Evolutionary conservation across 1,140 invertebrate genomes (phyloP), one percentile per base, ranked within the genome.

Genomic region (Eurosta solidaginis): DNA sequence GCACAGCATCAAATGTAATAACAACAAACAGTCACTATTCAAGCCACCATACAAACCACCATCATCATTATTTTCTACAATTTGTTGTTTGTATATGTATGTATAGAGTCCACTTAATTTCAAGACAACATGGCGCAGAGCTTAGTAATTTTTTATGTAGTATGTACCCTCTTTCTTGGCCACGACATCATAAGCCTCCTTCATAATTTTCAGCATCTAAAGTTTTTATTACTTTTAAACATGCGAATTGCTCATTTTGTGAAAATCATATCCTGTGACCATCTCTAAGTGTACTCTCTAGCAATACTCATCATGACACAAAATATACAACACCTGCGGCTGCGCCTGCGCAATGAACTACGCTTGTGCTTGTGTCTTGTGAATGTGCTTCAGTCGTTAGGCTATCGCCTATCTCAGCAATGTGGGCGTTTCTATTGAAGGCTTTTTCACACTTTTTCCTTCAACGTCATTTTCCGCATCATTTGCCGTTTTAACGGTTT

Each of bases 271-370:
- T 68, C 59, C 59, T 68, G 59, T 40, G 27, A n/a, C 27, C 59
- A 68, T 68, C 59, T 40, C n/a, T 40, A 9, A 40, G 59, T 40
- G 10, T 54, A 25, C 22, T n/a, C n/a, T n/a, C n/a, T n/a, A n/a
- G n/a, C 22, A 40, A 29, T 1, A 22, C 33, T 68, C 33, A 68
- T 68, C 12, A 29, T 29, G 22, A 36, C 54, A n/a, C n/a, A n/a
- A n/a, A n/a, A n/a, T n/a, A 59, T 59, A 33, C 59, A 68, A 68
- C 59, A 68, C 29, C 59, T 68, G 36, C 59, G 59, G n/a, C 50
- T 29, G 25, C 50, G 0, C 9, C n/a, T 7, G 50, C 20, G 12
- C 10, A 12, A 1, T 12, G 10, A 9, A n/a, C 33, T 68, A 17
- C 33, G 59, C 33, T 33, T 68, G 33, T n/a, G 36, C 59, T 10